These are phyloP conservation scores for Clarias gariepinus DNA, from an alignment of 2,113 vertebrate genomes.

Conservation along the genomic window DNA sequence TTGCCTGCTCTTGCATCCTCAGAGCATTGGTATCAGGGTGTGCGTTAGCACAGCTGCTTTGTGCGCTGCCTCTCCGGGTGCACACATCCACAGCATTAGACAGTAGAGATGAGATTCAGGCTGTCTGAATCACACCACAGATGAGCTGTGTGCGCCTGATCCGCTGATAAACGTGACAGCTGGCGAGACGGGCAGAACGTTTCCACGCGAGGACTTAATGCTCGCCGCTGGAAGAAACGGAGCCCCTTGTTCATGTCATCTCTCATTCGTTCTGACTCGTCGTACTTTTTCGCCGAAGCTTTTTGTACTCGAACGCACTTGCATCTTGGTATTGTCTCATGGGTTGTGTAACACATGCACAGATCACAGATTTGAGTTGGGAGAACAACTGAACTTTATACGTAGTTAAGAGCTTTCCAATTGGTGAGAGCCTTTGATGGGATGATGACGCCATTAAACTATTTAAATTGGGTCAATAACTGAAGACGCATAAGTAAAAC, in stretches of 20 bases:
- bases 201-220: neutral
- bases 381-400: neutral
- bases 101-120: constrained; percentile 9
- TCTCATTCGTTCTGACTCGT: neutral
- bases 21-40: neutral
- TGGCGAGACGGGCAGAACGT: neutral
- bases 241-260: constrained; percentile 12
- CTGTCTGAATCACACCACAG: neutral
- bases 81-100: constrained; percentile 17
- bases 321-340: neutral
- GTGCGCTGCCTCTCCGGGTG: neutral
- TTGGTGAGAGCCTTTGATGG: too few relatives aligned
- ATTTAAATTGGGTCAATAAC: too few relatives aligned
- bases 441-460: too few relatives aligned
- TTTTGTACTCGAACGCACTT: neutral
- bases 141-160: neutral
- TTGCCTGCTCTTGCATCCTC: neutral
- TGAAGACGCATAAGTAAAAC: too few relatives aligned
- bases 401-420: too few relatives aligned
- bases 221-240: constrained; percentile 1
- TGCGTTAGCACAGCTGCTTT: constrained; percentile 21
- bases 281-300: neutral
- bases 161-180: neutral
- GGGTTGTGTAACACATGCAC: too few relatives aligned
- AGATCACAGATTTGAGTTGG: neutral